Conservation (phyloP, 2,888 invertebrate species). For the Cetonia aurata region DNA sequence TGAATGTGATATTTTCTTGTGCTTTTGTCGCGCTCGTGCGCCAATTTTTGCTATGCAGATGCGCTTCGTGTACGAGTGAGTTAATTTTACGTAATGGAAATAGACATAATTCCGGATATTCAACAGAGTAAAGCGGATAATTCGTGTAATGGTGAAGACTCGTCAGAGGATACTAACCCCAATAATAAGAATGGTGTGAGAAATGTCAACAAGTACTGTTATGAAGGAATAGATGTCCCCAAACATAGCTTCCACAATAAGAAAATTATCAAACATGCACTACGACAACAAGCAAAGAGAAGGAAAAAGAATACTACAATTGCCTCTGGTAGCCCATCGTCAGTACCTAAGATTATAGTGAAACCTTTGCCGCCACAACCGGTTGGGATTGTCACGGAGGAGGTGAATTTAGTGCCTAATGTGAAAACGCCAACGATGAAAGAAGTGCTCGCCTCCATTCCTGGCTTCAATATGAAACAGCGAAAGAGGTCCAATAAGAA, state of each 20-base stretch:
- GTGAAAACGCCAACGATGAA: slow-evolving; percentile 83
- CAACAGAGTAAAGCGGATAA: slow-evolving; percentile 43
- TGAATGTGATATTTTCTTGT: slow-evolving; percentile 49
- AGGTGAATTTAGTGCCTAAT: slow-evolving; percentile 61
- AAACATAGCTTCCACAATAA: slow-evolving; percentile 68
- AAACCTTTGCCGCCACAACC: slow-evolving; percentile 82
- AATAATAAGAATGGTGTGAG: slow-evolving; percentile 39
- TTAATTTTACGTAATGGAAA: slow-evolving; percentile 63
- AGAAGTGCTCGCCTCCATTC: slow-evolving; percentile 88
- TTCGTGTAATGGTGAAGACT: slow-evolving; percentile 38
- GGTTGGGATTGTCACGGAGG: slow-evolving; percentile 59
- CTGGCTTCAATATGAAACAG: slow-evolving; percentile 88
- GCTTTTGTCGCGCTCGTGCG: slow-evolving; percentile 45
- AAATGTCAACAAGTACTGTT: slow-evolving; percentile 33
- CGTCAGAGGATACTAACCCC: slow-evolving; percentile 31
- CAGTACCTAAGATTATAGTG: slow-evolving; percentile 83
- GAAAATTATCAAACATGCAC: slow-evolving; percentile 81
- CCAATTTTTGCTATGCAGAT: slow-evolving; percentile 40
- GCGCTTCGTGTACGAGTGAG: slow-evolving; percentile 51
- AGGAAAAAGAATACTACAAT: slow-evolving; percentile 84
- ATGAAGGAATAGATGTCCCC: slow-evolving; percentile 53
- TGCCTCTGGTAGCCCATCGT: slow-evolving; percentile 71
- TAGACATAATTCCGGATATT: slow-evolving; percentile 64
- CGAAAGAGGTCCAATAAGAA: slow-evolving; percentile 85
- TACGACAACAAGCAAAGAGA: slow-evolving; percentile 81